Conservation (phyloP, 2,113 vertebrate genomes). For the Rhipidura dahli region DNA sequence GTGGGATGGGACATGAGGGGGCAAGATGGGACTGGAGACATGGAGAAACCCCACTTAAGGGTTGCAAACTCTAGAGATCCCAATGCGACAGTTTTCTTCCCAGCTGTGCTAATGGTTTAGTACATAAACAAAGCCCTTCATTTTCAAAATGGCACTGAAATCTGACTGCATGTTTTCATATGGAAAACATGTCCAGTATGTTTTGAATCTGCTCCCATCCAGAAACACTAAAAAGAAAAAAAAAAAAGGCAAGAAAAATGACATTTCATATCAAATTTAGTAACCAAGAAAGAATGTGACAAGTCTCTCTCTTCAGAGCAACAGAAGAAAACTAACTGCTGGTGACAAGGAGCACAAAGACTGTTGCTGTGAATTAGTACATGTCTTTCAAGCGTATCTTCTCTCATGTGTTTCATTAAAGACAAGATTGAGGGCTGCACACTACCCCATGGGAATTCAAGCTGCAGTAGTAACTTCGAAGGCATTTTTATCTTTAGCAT, state of each 20-base stretch:
- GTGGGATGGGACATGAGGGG: rapidly evolving
- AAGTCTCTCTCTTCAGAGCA: not conserved
- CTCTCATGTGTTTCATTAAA: not conserved
- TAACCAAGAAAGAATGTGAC: not conserved
- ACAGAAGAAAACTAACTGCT: not conserved
- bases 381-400: not conserved
- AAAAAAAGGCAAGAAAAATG: not conserved
- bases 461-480: not conserved
- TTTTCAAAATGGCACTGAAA: not conserved
- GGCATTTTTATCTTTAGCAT: not conserved
- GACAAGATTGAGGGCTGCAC: not conserved
- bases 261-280: not conserved
- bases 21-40: not conserved
- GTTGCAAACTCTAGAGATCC: not conserved
- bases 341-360: not conserved
- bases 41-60: not conserved
- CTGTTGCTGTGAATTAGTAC: not conserved
- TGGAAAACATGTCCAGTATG: not conserved
- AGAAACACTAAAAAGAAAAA: not conserved
- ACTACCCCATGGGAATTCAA: not conserved
- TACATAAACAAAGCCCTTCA: not conserved
- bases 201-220: not conserved
- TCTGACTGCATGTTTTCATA: not conserved
- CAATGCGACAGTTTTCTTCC: not conserved
- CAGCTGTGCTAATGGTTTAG: not conserved